Evolutionary conservation across 2,888 invertebrate species (phyloP).

Genomic region (Drosophila prostipennis): DNA sequence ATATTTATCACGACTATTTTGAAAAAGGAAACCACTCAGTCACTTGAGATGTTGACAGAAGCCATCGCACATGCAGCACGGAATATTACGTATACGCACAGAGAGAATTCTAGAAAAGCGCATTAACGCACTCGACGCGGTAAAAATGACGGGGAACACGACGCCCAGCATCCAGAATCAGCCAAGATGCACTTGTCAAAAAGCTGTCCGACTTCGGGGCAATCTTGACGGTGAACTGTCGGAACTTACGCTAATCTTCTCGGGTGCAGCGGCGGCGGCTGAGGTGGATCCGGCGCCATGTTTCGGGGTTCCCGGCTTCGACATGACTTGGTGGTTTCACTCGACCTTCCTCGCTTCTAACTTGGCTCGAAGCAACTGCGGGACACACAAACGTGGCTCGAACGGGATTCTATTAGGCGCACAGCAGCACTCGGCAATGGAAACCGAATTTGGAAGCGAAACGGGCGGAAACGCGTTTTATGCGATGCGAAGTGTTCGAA

Average conservation of each 20-base stretch:
- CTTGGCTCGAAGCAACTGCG: conserved; percentile 24
- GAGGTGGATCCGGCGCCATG: conserved; percentile 48
- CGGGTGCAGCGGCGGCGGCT: conserved; percentile 36
- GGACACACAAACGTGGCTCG: conserved; percentile 66
- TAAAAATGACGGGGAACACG: conserved; percentile 11
- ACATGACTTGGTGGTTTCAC: conserved; percentile 52
- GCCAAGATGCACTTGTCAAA: conserved; percentile 10
- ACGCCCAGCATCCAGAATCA: conserved; percentile 12
- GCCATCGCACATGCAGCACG: background rate
- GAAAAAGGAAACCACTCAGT: background rate
- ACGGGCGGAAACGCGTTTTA: conserved; percentile 16
- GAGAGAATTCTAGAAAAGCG: too few relatives aligned
- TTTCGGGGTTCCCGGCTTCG: conserved; percentile 70
- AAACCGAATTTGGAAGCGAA: conserved; percentile 20
- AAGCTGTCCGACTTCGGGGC: conserved; percentile 13
- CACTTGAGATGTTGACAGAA: conserved; percentile 3
- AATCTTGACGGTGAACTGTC: conserved; percentile 19
- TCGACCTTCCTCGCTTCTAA: conserved; percentile 32
- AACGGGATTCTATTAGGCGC: conserved; percentile 65
- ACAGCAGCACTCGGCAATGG: conserved; percentile 52
- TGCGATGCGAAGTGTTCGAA: conserved; percentile 48
- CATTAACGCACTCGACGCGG: conserved; percentile 25
- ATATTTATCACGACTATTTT: background rate
- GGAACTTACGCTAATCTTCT: conserved; percentile 73
- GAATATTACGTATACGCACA: too few relatives aligned